A percentile compares a stretch with the other conserved stretches of the same genome.
phyloP scores from a whole-genome alignment of 35 echinoderm and acorn worm species.

The Anneissia japonica region DNA sequence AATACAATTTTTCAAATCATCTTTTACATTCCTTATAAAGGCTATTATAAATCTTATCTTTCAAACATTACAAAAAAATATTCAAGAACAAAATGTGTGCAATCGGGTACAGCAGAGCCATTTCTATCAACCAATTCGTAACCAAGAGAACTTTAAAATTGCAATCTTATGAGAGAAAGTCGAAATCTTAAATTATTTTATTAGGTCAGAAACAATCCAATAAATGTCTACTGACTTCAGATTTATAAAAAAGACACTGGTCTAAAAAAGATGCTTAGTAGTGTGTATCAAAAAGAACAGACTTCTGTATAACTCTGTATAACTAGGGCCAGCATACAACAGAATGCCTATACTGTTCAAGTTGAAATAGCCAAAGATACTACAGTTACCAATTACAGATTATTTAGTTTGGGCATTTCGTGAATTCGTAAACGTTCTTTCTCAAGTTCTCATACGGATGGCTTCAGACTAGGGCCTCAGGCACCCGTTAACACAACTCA shows the following conservation, averaged over 20 bases:
- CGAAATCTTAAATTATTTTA: neutral
- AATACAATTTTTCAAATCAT: too few relatives aligned
- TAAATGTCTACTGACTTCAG: neutral
- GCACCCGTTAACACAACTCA: neutral
- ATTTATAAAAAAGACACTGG: neutral
- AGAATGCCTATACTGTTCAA: too few relatives aligned
- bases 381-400: too few relatives aligned
- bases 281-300: too few relatives aligned
- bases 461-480: neutral
- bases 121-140: neutral
- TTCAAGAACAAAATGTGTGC: neutral
- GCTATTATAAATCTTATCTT: too few relatives aligned
- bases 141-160: neutral
- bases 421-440: neutral
- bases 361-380: too few relatives aligned
- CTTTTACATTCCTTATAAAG: too few relatives aligned
- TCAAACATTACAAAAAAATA: too few relatives aligned
- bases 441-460: neutral
- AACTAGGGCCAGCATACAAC: neutral
- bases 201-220: neutral
- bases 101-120: neutral
- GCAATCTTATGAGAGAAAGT: neutral
- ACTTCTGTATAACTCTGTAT: neutral
- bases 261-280: neutral
- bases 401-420: neutral